A percentile compares a stretch with the other conserved stretches of the same genome.
Evolutionary conservation across 2,888 invertebrate genomes (phyloP).

Genomic region (Melinaea marsaeus): DNA sequence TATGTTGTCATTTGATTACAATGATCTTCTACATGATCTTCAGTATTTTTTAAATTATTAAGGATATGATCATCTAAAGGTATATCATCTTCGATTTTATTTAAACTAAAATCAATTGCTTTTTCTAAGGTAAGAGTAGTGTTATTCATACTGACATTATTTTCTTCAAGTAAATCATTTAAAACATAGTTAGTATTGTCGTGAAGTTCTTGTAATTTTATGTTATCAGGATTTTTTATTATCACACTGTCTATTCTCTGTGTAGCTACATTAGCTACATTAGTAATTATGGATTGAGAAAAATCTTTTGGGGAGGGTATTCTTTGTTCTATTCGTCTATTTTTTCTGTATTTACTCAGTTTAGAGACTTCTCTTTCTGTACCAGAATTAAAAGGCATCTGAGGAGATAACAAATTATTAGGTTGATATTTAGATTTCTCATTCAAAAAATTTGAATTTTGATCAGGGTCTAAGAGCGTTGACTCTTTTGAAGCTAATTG

Average conservation of each 20-base stretch:
- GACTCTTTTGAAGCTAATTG: constrained; percentile 40
- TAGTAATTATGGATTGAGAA: background rate
- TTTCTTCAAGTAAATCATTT: background rate
- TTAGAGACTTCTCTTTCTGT: constrained; percentile 54
- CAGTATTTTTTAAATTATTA: constrained; percentile 25
- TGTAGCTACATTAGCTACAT: constrained; percentile 5
- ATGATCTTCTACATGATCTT: background rate
- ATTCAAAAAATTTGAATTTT: constrained; percentile 16
- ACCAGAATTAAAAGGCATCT: constrained; percentile 35
- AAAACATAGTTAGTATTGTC: constrained; percentile 18
- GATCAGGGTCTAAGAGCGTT: constrained; percentile 42
- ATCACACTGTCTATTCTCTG: constrained; percentile 68
- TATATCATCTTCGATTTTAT: constrained; percentile 38
- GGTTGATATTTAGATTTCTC: constrained; percentile 27
- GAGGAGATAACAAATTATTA: constrained; percentile 27
- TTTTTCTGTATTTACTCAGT: constrained; percentile 65
- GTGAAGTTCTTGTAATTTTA: constrained; percentile 45
- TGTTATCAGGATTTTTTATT: constrained; percentile 70
- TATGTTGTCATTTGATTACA: background rate
- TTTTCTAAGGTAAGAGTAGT: constrained; percentile 35
- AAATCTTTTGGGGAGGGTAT: constrained; percentile 1
- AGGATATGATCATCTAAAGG: constrained; percentile 24
- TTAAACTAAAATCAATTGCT: constrained; percentile 62
- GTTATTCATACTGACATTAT: constrained; percentile 6
- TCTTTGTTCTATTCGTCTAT: constrained; percentile 41